Conservation (phyloP, 2,797 vertebrate species). For the Sebastes kiyomatsui region DNA sequence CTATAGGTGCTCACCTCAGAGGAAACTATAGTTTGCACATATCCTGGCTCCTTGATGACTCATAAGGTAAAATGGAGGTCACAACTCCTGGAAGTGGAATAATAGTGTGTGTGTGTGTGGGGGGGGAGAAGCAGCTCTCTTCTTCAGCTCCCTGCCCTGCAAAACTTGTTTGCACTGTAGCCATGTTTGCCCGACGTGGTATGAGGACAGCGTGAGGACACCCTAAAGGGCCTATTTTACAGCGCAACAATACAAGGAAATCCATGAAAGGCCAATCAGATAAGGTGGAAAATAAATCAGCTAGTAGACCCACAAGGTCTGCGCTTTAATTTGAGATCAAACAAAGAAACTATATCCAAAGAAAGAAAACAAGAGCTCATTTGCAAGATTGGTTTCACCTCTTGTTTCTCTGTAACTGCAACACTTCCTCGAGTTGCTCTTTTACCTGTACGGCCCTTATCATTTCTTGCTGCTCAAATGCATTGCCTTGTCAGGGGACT, state of each 20-base stretch:
- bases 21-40: conserved; percentile 57
- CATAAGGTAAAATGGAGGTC: conserved; percentile 77
- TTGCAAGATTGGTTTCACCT: conserved; percentile 31
- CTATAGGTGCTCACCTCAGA: conserved; percentile 49
- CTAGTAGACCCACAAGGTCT: conserved; percentile 15
- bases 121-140: not conserved
- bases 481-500: conserved; percentile 16
- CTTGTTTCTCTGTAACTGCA: conserved; percentile 11
- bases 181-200: conserved; percentile 47
- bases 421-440: conserved; percentile 18
- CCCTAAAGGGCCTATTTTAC: conserved; percentile 60
- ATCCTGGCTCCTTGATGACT: conserved; percentile 65
- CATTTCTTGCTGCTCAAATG: conserved; percentile 1
- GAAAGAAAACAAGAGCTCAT: not conserved
- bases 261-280: conserved; percentile 76
- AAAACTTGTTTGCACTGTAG: conserved; percentile 62
- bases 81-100: conserved; percentile 45
- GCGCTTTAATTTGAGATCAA: conserved; percentile 56
- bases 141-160: conserved; percentile 39
- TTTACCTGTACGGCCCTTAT: conserved; percentile 30
- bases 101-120: not conserved
- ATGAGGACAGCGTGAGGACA: conserved; percentile 61
- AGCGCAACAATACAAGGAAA: conserved; percentile 76
- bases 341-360: conserved; percentile 24
- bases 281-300: conserved; percentile 70